Evolutionary conservation across 2,797 vertebrate genomes (phyloP), one percentile per base, ranked within the genome.

Genomic region (Typhlichthys eigenmanni): DNA sequence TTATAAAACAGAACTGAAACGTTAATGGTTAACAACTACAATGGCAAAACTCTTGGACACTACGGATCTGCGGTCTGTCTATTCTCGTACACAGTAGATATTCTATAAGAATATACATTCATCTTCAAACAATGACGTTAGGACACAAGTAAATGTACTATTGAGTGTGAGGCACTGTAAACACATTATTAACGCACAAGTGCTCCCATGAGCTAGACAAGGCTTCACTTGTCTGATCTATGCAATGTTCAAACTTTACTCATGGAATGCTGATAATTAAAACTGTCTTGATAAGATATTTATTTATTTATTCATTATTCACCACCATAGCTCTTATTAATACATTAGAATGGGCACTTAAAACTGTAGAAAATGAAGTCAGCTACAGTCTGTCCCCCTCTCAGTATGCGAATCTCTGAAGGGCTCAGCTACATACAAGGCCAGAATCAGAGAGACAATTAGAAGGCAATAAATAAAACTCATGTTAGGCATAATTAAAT

Each of bases 381-480:
- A 74, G 80, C 13, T 72, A 60, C 76, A 60, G 65, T 53, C 24
- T 13, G 38, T 57, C 60, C 55, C 43, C 11, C 47, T 38, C 34
- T 55, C 60, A 66, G 55, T 78, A 51, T 62, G 69, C 58, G 66
- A 57, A 83, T 79, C 70, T 74, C 67, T 74, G 38, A 82, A 87
- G 83, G 71, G 71, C 82, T 78, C 82, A 58, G 90, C 89, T 91
- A 91, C 89, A 91, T 88, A 29, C 70, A 82, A 84, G 80, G 88
- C 80, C 84, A 45, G 59, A 52, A 52, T 57, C 24, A 47, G 53
- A 43, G 24, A 29, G 24, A 29, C 79, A 79, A 79, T 79, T 76
- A 77, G 75, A 79, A 72, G 83, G 66, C 71, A 87, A 91, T 88
- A 89, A 89, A 87, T 87, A 85, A 81, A 81, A 74, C 9, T 61